These are phyloP conservation scores for Porites divaricata DNA, from an alignment of 92 coral and sea anemone genomes.

Conservation along the genomic window DNA sequence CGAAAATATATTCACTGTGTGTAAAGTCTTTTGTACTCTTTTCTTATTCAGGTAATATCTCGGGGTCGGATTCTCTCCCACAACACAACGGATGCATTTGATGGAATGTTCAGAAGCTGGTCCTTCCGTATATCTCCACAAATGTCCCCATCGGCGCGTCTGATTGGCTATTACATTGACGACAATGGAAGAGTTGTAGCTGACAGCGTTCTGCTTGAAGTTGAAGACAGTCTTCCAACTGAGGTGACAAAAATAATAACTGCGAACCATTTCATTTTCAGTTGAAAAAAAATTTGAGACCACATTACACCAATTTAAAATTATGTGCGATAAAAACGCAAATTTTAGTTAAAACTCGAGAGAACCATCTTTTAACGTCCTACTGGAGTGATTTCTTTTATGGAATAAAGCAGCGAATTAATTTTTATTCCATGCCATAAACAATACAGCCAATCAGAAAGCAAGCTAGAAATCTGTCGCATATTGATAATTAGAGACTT, in stretches of 20 bases:
- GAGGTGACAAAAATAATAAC: conserved; percentile 60
- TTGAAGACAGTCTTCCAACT: conserved; percentile 80
- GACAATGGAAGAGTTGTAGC: conserved; percentile 72
- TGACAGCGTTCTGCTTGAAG: conserved; percentile 79
- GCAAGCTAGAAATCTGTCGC: too few relatives aligned
- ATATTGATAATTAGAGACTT: too few relatives aligned
- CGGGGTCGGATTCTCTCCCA: conserved; percentile 82
- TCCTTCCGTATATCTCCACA: conserved; percentile 67
- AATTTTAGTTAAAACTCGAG: too few relatives aligned
- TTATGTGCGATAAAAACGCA: too few relatives aligned
- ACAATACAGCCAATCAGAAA: too few relatives aligned
- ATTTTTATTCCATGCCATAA: too few relatives aligned
- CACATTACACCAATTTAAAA: too few relatives aligned
- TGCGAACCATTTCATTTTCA: too few relatives aligned
- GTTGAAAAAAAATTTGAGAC: not conserved
- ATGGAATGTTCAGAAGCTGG: conserved; percentile 84
- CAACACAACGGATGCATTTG: conserved; percentile 56
- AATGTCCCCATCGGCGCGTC: conserved; percentile 96
- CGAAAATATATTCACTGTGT: too few relatives aligned
- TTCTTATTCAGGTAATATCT: conserved; percentile 71
- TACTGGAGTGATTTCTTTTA: too few relatives aligned
- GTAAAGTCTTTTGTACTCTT: not conserved
- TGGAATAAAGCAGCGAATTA: too few relatives aligned
- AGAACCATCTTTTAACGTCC: too few relatives aligned
- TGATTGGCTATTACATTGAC: conserved; percentile 74